Conservation (phyloP, 1,140 invertebrate species). For the Eriocheir sinensis region DNA sequence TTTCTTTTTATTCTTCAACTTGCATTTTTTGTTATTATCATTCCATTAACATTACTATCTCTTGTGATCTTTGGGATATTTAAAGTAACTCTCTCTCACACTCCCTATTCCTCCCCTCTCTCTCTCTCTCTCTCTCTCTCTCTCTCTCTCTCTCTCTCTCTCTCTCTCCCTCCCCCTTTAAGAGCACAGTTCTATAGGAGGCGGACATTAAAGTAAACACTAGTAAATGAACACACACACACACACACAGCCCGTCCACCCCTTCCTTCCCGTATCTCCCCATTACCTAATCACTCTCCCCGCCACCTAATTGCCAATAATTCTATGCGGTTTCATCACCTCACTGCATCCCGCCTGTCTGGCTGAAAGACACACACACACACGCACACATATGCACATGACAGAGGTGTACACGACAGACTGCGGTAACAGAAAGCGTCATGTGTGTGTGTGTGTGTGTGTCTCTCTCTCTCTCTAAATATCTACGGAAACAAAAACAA, state of each 20-base stretch:
- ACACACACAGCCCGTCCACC: background rate
- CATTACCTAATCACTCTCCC: background rate
- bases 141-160: slow-evolving; percentile 14
- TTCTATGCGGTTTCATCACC: background rate
- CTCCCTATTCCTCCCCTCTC: too few relatives aligned
- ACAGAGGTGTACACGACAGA: background rate
- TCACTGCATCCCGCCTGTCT: background rate
- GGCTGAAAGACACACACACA: background rate
- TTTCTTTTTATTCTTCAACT: too few relatives aligned
- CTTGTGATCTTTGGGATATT: too few relatives aligned
- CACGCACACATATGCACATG: background rate
- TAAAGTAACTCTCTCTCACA: too few relatives aligned
- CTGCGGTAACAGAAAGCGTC: background rate
- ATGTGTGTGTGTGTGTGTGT: slow-evolving; percentile 34
- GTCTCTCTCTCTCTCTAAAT: too few relatives aligned
- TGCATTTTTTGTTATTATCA: too few relatives aligned
- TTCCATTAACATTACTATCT: too few relatives aligned
- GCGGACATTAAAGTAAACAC: too few relatives aligned
- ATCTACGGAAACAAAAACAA: too few relatives aligned
- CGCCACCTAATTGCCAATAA: slow-evolving; percentile 23
- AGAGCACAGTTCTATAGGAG: background rate
- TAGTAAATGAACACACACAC: slow-evolving; percentile 22
- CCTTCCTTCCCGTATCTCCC: background rate
- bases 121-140: slow-evolving; percentile 14
- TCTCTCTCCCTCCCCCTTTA: background rate